phyloP scores from a whole-genome alignment of 2,888 invertebrate species.

The Ectemnius continuus region DNA sequence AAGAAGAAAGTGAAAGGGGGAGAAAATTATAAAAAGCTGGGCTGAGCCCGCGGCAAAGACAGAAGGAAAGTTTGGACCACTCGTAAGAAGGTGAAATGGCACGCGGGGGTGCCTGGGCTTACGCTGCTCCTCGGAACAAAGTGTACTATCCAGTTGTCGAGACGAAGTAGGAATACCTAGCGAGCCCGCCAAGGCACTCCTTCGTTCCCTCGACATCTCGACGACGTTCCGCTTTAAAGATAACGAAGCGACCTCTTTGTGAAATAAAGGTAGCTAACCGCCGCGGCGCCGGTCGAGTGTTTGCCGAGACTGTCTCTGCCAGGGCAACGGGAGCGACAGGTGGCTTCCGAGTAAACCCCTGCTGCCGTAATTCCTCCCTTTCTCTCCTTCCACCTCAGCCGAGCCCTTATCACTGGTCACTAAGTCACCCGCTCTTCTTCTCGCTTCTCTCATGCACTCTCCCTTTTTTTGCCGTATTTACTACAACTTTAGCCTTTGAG shows the following conservation, averaged over 20 bases:
- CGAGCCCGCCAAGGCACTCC: constrained; percentile 16
- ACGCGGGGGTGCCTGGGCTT: constrained; percentile 25
- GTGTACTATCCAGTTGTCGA: background rate
- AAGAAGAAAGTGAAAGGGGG: background rate
- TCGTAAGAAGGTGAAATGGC: constrained; percentile 42
- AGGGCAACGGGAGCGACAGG: constrained; percentile 67
- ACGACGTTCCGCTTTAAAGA: constrained; percentile 68
- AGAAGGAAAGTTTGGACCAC: background rate
- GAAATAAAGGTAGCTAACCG: constrained; percentile 66
- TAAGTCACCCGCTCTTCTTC: background rate
- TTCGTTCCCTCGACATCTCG: constrained; percentile 40
- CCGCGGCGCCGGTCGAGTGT: constrained; percentile 60
- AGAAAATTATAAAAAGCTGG: constrained; percentile 3
- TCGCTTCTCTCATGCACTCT: background rate
- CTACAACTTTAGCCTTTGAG: constrained; percentile 19
- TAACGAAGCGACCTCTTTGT: constrained; percentile 69
- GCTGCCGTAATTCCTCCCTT: constrained; percentile 15
- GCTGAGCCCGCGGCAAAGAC: too few relatives aligned
- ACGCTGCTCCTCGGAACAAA: constrained; percentile 4
- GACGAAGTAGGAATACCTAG: background rate
- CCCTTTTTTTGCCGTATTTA: background rate
- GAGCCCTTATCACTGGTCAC: background rate
- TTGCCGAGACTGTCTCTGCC: constrained; percentile 61
- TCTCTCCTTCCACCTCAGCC: background rate
- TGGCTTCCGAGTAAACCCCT: constrained; percentile 55